Base-by-base conservation (phyloP, 2,113 vertebrate species). In the Psophia crepitans region DNA sequence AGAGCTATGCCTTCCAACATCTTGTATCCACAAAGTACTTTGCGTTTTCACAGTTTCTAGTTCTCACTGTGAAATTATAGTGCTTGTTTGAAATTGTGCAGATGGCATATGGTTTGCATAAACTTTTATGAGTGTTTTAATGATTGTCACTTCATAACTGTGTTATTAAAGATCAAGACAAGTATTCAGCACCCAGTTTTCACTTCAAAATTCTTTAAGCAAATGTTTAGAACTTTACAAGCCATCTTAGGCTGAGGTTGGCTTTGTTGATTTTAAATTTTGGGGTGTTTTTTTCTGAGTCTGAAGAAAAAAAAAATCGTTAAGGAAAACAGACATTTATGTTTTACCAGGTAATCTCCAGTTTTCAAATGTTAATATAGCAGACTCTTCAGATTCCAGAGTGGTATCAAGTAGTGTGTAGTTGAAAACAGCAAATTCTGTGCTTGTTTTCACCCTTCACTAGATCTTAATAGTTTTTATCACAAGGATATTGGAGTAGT, bases 211-310 rank as follows among this genome's bases (percentile, higher is more conserved):
- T 84, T 8, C 48, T 84, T 74, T 78, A 68, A 82, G 13, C 35
- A 46, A 9, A 56, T 57, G 8, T 64, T 92, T 46, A 8, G 10
- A 51, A 14, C 2, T 5, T 69, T 78, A 27, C 14, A 87, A 78
- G 54, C 8, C 5, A 28, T 76, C 6, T 54, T 69, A 83, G 19
- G 8, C 27, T 57, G 64, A 33, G 14, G 3, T 23, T 80, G 56
- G 3, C 17, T 84, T 63, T 88, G 27, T n/a, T 91, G 0, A 9
- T 69, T 84, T 84, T 58, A 26, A 69, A 2, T 10, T 76, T 20
- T 4, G 12, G 0, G 1, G 0, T 17, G 41, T 76, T 41, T 49
- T 44, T 18, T 28, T 12, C 18, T 10, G 24, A 88, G 23, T 44
- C 37, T 63, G 6, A 64, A 78, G 17, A 13, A 48, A 69, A 35